Evolutionary conservation across 92 coral and sea anemone species (phyloP).

Genomic region (Nematostella vectensis): DNA sequence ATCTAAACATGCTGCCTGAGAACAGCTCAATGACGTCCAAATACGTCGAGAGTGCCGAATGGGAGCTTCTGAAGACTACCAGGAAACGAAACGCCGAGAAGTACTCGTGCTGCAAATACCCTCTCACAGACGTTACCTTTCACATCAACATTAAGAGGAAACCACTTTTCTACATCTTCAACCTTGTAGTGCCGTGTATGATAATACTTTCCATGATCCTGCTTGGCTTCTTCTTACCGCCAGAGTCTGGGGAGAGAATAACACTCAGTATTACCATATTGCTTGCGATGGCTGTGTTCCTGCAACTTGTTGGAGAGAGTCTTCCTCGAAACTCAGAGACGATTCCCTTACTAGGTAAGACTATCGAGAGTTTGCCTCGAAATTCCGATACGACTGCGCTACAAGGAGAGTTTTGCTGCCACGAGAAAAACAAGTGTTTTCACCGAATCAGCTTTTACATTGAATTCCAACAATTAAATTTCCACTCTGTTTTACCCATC

Average conservation of each 20-base stretch:
- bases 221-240: slow-evolving; percentile 92
- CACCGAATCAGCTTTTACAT: no score
- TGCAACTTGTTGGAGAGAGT: slow-evolving; percentile 87
- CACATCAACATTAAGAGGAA: slow-evolving; percentile 62
- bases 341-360: slow-evolving; percentile 82
- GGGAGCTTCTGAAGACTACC: slow-evolving; percentile 52
- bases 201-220: slow-evolving; percentile 88
- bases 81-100: slow-evolving; percentile 41
- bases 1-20: slow-evolving; percentile 77
- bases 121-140: slow-evolving; percentile 70
- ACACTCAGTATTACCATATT: slow-evolving; percentile 90
- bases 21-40: slow-evolving; percentile 54
- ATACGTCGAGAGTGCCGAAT: slow-evolving; percentile 88
- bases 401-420: slow-evolving; percentile 66
- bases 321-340: slow-evolving; percentile 95
- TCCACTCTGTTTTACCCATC: no score
- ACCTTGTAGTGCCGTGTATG: slow-evolving; percentile 82
- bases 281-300: slow-evolving; percentile 94
- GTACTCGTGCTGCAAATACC: slow-evolving; percentile 67
- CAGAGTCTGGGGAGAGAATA: slow-evolving; percentile 92
- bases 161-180: slow-evolving; percentile 87
- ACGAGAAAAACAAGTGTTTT: no score
- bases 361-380: slow-evolving; percentile 71
- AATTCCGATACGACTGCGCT: slow-evolving; percentile 75
- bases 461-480: no score